Evolutionary conservation across 2,113 vertebrate genomes (phyloP), one percentile per base, ranked within the genome.

Genomic region (Triplophysa rosa): DNA sequence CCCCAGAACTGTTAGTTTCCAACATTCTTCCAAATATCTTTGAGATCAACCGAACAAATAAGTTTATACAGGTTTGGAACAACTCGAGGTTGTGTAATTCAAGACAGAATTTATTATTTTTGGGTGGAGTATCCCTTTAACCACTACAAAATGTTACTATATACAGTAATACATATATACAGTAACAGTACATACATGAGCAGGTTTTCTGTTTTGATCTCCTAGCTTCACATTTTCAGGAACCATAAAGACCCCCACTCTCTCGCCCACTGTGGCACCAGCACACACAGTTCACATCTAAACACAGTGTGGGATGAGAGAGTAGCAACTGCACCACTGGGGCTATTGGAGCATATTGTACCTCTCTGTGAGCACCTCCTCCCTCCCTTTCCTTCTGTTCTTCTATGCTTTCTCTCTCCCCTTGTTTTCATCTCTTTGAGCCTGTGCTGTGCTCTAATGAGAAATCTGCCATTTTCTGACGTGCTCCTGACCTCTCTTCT

Each of bases 361-460:
- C 33, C 73, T 21, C 62, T 77, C 62, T 54, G 73, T 52, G 73
- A 29, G 49, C 62, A n/a, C 73, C 40, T 77, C 73, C 73, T 77
- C 61, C 73, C 45, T 76, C 73, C 24, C 26, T 8, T 23, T 76
- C 62, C 73, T 76, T 65, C 73, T 65, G 73, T 76, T 65, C 45
- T 65, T 45, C 33, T 16, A n/a, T 7, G 19, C 45, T 52, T 23
- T 24, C 9, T 29, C 67, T 29, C 72, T 26, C 72, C 19, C 40
- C 40, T 63, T 64, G 73, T 64, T 76, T 76, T 77, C 73, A 37
- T 65, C 73, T 65, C 73, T 77, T 77, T 65, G 73, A 81, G 86
- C 87, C 63, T 68, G 82, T 84, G 79, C 69, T 66, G 67, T 33
- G 79, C 82, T 26, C 82, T 89, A 90, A 90, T 90, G 84, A 90